phyloP scores from a whole-genome alignment of 2,113 vertebrate genomes.

The Takifugu flavidus region DNA sequence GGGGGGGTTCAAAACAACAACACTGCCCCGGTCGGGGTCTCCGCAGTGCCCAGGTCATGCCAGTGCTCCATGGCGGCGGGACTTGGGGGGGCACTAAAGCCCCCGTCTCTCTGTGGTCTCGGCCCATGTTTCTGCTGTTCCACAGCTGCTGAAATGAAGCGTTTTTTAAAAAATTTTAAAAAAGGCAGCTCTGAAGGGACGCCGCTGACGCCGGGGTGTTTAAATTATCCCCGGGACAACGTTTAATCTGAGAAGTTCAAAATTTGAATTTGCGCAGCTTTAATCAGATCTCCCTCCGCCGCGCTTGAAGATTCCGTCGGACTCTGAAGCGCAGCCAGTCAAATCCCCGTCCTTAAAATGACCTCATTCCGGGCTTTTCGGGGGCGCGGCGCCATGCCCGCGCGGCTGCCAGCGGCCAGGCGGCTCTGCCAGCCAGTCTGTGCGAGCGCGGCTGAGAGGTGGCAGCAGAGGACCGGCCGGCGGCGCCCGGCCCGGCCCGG shows the following conservation, averaged over 20 bases:
- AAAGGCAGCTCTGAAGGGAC: too few relatives aligned
- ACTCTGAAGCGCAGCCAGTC: constrained; percentile 35
- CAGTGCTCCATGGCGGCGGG: constrained; percentile 29
- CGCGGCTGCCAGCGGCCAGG: constrained; percentile 3
- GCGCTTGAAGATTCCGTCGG: constrained; percentile 13
- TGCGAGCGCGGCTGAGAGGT: constrained; percentile 34
- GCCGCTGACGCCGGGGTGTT: neutral
- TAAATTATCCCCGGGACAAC: neutral
- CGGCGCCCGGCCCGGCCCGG: neutral
- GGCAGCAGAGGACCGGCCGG: constrained; percentile 54
- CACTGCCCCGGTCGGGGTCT: constrained; percentile 51
- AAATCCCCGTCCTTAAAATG: constrained; percentile 55
- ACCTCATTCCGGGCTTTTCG: constrained; percentile 49
- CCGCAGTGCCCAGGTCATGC: constrained; percentile 44
- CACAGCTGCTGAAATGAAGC: neutral
- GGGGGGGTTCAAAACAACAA: constrained; percentile 71
- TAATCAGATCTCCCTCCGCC: neutral
- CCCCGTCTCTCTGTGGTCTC: constrained; percentile 12
- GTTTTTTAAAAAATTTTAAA: too few relatives aligned
- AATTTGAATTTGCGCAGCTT: constrained; percentile 17
- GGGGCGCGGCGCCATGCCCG: constrained; percentile 9
- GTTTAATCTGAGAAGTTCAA: neutral
- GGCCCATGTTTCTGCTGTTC: constrained; percentile 14
- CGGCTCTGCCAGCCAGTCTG: constrained; percentile 11
- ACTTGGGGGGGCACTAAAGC: constrained; percentile 5